These are phyloP conservation scores for Decapterus maruadsi DNA, from an alignment of 2,797 vertebrate genomes.

Conservation along the genomic window DNA sequence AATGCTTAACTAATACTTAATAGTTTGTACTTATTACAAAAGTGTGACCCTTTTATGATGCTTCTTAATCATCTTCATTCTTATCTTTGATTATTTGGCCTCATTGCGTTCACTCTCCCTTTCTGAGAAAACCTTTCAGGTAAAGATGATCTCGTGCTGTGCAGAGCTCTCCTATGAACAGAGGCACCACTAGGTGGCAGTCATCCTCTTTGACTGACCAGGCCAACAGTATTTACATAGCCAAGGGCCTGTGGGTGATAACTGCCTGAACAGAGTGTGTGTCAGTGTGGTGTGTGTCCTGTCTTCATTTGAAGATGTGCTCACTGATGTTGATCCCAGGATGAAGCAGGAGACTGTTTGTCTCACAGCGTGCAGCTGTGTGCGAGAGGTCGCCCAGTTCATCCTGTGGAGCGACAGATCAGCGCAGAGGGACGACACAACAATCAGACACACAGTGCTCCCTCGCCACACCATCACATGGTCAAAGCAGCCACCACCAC, in stretches of 20 bases:
- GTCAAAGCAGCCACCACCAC: conserved; percentile 1
- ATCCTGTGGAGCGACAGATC: conserved; percentile 29
- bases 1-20: too few relatives aligned
- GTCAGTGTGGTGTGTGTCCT: conserved; percentile 18
- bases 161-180: background rate
- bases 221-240: background rate
- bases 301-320: conserved; percentile 21
- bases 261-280: background rate
- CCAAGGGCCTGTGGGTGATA: background rate
- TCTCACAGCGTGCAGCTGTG: conserved; percentile 47
- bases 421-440: background rate
- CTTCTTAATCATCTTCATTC: background rate
- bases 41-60: too few relatives aligned
- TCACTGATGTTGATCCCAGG: conserved; percentile 41
- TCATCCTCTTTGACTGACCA: background rate
- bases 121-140: background rate
- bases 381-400: conserved; percentile 45
- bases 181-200: conserved; percentile 67
- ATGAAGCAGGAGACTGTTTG: conserved; percentile 35
- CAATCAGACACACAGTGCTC: conserved; percentile 7
- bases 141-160: too few relatives aligned
- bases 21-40: too few relatives aligned
- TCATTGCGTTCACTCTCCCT: background rate
- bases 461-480: conserved; percentile 16
- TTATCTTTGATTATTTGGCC: background rate